Conservation (phyloP, 2,797 vertebrate species). For the Taeniopygia guttata region DNA sequence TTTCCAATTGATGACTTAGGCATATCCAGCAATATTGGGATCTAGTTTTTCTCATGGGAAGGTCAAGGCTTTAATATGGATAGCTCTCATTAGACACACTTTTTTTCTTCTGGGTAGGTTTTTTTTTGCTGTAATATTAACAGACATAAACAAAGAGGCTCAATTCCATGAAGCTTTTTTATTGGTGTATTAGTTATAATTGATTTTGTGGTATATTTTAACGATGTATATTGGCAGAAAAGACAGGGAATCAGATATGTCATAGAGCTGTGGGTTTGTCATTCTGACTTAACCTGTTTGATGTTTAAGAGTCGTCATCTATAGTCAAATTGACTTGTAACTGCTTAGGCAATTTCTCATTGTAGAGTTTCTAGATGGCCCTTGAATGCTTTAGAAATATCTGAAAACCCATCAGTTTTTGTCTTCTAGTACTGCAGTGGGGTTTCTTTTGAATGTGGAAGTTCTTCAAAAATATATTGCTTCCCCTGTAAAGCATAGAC, state of each 20-base stretch:
- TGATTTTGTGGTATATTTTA: background rate
- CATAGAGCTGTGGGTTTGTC: background rate
- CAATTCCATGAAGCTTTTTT: background rate
- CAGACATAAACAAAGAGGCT: background rate
- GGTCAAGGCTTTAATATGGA: background rate
- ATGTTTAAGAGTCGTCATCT: background rate
- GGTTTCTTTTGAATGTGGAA: background rate
- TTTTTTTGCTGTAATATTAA: background rate
- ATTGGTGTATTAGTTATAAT: background rate
- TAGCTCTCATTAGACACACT: background rate
- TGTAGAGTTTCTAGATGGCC: background rate
- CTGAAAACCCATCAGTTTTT: background rate
- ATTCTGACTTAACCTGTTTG: background rate
- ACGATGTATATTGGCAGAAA: background rate
- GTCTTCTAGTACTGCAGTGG: background rate
- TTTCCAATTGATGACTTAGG: background rate
- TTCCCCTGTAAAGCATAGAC: background rate
- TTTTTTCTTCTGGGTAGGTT: background rate
- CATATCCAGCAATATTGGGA: background rate
- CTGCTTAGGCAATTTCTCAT: background rate
- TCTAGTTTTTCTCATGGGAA: background rate
- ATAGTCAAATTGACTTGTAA: background rate
- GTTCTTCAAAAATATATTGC: background rate
- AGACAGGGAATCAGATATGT: background rate
- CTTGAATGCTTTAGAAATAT: background rate